phyloP scores from a whole-genome alignment of 2,113 vertebrate species.

The Ophthalmolycus amberensis region DNA sequence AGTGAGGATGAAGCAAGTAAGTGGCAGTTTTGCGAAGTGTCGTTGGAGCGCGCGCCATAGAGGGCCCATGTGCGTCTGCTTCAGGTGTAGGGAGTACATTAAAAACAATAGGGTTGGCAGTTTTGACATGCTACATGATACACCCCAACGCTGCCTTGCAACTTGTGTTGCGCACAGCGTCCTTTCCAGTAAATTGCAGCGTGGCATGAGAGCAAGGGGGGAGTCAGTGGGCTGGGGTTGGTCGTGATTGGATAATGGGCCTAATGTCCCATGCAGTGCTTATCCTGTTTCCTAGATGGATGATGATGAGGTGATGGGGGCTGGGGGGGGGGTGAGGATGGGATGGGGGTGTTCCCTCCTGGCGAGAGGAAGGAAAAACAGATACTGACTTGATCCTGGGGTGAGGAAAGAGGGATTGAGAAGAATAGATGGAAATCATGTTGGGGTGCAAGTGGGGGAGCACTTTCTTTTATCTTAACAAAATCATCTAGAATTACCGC shows the following conservation, averaged over 20 bases:
- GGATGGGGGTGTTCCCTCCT: too few relatives aligned
- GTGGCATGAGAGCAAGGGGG: constrained; percentile 41
- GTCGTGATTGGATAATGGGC: constrained; percentile 72
- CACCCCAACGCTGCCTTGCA: constrained; percentile 8
- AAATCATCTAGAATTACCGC: neutral
- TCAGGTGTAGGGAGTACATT: too few relatives aligned
- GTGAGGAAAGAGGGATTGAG: constrained; percentile 10
- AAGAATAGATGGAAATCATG: constrained; percentile 5
- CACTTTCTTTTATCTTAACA: neutral
- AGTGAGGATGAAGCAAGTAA: too few relatives aligned
- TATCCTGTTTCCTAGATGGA: constrained; percentile 72
- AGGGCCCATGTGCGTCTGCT: too few relatives aligned
- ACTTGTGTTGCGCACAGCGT: constrained; percentile 56
- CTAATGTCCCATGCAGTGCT: constrained; percentile 68
- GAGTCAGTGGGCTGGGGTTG: constrained; percentile 45
- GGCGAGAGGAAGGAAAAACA: constrained; percentile 26
- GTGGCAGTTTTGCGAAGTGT: too few relatives aligned
- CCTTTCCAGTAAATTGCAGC: constrained; percentile 61
- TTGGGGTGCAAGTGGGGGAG: neutral
- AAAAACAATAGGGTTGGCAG: too few relatives aligned
- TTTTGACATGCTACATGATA: neutral
- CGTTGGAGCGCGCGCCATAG: too few relatives aligned
- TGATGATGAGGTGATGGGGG: constrained; percentile 56
- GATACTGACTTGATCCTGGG: constrained; percentile 19
- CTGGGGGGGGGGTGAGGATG: neutral